Percentiles rank a stretch among this genome's conserved stretches.
These are phyloP conservation scores for Antitype chi DNA, from an alignment of 2,888 invertebrate species.

Conservation along the genomic window DNA sequence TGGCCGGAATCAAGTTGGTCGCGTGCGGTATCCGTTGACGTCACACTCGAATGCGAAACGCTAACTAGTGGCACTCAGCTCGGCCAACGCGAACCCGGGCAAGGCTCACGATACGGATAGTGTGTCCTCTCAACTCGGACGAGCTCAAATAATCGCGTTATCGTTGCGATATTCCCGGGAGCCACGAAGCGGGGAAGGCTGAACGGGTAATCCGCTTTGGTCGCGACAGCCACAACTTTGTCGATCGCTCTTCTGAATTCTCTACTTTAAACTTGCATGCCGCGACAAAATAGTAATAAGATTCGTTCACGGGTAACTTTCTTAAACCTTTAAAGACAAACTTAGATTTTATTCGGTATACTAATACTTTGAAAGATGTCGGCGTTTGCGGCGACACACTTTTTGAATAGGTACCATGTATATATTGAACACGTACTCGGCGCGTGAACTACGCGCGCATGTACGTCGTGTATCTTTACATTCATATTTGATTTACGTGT, in stretches of 20 bases:
- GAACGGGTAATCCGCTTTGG: constrained; percentile 81
- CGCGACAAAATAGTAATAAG: constrained; percentile 82
- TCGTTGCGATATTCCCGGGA: constrained; percentile 75
- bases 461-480: constrained; percentile 44
- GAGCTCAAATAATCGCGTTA: constrained; percentile 80
- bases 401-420: constrained; percentile 47
- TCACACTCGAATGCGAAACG: constrained; percentile 61
- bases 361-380: constrained; percentile 60
- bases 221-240: constrained; percentile 80
- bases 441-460: constrained; percentile 38
- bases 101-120: constrained; percentile 61
- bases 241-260: constrained; percentile 81
- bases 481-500: constrained; percentile 58
- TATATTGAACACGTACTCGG: constrained; percentile 47
- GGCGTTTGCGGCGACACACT: constrained; percentile 43
- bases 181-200: constrained; percentile 70
- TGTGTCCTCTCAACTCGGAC: constrained; percentile 65
- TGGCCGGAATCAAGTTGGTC: constrained; percentile 60
- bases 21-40: constrained; percentile 55
- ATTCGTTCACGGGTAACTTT: constrained; percentile 76
- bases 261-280: constrained; percentile 81
- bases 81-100: constrained; percentile 48
- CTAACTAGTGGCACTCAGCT: constrained; percentile 60
- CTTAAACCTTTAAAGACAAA: constrained; percentile 71
- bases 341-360: constrained; percentile 64